Evolutionary conservation across 2,113 vertebrate species (phyloP).

Genomic region (Burhinus oedicnemus): DNA sequence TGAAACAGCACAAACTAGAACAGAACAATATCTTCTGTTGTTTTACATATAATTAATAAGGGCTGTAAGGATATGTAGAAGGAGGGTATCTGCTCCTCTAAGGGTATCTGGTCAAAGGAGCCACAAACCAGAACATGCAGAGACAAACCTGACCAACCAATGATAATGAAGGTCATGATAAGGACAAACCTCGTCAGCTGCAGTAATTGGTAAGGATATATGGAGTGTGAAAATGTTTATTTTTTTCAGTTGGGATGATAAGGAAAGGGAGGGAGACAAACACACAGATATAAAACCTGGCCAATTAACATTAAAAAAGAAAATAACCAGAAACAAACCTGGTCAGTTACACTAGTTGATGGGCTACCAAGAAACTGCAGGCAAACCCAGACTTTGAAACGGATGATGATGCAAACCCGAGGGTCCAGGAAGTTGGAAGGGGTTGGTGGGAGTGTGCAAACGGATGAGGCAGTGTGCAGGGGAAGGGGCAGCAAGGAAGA

Average conservation of each 20-base stretch:
- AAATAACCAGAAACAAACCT: not conserved
- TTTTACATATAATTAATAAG: not conserved
- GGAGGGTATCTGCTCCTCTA: not conserved
- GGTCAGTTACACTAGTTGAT: not conserved
- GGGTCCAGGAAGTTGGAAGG: not conserved
- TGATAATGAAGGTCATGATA: not conserved
- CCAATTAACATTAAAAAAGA: not conserved
- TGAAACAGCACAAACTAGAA: not conserved
- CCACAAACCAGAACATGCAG: not conserved
- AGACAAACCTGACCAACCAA: not conserved
- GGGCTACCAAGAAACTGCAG: not conserved
- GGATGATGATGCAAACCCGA: not conserved
- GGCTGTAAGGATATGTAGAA: not conserved
- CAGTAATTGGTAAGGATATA: not conserved
- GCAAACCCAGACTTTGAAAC: not conserved
- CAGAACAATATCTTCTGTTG: not conserved
- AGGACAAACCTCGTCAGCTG: not conserved
- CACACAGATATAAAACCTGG: not conserved
- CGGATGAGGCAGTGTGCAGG: not conserved
- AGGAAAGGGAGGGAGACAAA: not conserved
- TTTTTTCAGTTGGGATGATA: not conserved
- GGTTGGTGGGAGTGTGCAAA: not conserved
- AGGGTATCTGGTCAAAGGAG: not conserved
- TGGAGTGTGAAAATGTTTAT: not conserved
- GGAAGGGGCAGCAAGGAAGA: not conserved